phyloP scores from a whole-genome alignment of 2,797 vertebrate genomes.

The Rhabdophis nuchalis region DNA sequence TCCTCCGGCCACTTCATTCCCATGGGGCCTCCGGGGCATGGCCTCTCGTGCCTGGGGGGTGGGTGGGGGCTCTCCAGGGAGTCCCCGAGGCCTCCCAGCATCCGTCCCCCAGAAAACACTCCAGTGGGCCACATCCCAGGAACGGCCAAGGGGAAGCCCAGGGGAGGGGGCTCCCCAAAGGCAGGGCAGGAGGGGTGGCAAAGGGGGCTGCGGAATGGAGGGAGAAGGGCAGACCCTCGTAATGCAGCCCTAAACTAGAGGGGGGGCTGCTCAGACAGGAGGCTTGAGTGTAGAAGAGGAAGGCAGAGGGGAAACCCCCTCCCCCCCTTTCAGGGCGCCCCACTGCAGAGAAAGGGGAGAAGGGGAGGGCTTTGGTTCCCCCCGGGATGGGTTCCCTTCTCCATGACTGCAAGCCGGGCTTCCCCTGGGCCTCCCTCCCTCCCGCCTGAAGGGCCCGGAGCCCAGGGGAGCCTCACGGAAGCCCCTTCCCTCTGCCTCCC shows the following conservation, averaged over 20 bases:
- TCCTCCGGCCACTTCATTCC: background rate
- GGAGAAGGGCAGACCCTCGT: background rate
- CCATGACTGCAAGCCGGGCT: background rate
- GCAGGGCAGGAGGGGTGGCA: background rate
- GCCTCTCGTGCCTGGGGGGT: background rate
- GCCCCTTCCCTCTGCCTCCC: slow-evolving; percentile 10
- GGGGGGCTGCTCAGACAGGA: background rate
- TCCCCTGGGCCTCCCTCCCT: background rate
- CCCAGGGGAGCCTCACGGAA: background rate
- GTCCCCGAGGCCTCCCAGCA: background rate
- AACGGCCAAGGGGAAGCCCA: background rate
- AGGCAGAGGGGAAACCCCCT: no score
- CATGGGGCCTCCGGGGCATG: background rate
- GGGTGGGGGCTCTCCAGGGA: no score
- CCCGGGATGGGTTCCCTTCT: background rate
- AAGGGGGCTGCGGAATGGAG: no score
- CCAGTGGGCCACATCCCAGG: background rate
- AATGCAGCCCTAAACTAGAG: background rate
- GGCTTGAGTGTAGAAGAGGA: background rate
- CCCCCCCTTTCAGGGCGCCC: background rate
- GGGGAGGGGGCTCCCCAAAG: background rate
- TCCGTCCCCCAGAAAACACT: background rate
- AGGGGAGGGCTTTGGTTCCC: accelerated
- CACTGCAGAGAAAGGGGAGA: background rate
- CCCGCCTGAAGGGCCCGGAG: no score